A percentile compares a stretch with the other conserved stretches of the same genome.
phyloP scores from a whole-genome alignment of 2,113 vertebrate species.

The Nipponia nippon region DNA sequence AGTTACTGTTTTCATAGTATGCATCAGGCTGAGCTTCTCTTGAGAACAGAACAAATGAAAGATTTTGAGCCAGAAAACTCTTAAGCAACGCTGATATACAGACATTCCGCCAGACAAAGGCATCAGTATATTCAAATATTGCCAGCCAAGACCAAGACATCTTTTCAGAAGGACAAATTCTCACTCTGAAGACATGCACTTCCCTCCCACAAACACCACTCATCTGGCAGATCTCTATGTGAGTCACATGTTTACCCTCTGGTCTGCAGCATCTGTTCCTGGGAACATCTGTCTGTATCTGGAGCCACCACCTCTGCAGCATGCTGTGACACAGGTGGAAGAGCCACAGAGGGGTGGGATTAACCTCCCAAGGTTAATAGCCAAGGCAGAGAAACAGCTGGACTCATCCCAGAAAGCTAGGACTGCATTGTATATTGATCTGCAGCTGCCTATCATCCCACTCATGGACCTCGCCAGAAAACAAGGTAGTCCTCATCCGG shows the following conservation, averaged over 20 bases:
- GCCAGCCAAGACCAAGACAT: neutral
- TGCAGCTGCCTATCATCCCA: neutral
- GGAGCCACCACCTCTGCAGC: neutral
- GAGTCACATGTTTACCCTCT: neutral
- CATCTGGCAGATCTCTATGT: neutral
- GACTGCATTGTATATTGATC: no score
- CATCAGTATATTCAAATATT: neutral
- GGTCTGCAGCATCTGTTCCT: neutral
- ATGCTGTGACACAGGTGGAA: neutral
- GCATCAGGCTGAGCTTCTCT: neutral
- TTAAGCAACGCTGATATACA: neutral
- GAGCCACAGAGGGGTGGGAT: neutral
- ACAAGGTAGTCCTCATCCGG: neutral
- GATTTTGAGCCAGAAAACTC: neutral
- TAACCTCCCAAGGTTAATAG: neutral
- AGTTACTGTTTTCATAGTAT: fast-evolving
- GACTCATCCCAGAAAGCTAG: neutral
- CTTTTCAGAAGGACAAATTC: neutral
- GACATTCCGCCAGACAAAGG: neutral
- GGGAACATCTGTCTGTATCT: neutral
- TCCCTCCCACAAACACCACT: neutral
- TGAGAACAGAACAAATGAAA: neutral
- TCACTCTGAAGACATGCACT: neutral
- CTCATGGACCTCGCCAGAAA: neutral
- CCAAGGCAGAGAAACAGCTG: neutral